phyloP scores from a whole-genome alignment of 2,113 vertebrate species.

The Blennius ocellaris region DNA sequence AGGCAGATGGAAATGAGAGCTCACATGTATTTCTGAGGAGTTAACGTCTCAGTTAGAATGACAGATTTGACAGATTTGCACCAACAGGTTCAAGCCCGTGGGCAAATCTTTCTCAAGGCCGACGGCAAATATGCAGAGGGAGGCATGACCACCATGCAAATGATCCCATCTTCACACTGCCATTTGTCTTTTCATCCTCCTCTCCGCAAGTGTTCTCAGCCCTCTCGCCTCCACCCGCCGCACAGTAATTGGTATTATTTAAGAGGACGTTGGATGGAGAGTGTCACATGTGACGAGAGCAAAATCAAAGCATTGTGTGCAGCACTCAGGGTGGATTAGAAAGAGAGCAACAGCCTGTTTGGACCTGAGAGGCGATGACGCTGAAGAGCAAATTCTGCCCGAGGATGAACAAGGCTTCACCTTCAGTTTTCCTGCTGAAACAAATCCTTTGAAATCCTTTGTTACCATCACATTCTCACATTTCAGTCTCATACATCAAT shows the following conservation, averaged over 20 bases:
- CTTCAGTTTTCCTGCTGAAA: too few species aligned
- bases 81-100: not conserved
- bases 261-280: constrained; percentile 31
- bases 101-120: constrained; percentile 24
- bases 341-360: constrained; percentile 39
- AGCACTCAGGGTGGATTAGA: constrained; percentile 32
- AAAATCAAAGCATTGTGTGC: constrained; percentile 40
- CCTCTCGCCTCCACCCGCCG: constrained; percentile 11
- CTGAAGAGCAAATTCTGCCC: constrained; percentile 38
- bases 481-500: too few species aligned
- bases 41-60: constrained; percentile 23
- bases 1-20: not conserved
- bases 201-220: constrained; percentile 11
- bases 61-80: constrained; percentile 12
- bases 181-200: constrained; percentile 39
- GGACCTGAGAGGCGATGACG: constrained; percentile 22
- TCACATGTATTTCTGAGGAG: not conserved
- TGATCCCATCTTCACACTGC: constrained; percentile 1
- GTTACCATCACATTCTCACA: too few species aligned
- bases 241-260: constrained; percentile 49
- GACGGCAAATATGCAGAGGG: constrained; percentile 7
- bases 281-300: constrained; percentile 20
- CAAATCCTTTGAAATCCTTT: too few species aligned
- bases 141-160: constrained; percentile 36
- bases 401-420: constrained; percentile 1